Conservation (phyloP, 2,113 vertebrate genomes). For the Thalassarche chlororhynchos region DNA sequence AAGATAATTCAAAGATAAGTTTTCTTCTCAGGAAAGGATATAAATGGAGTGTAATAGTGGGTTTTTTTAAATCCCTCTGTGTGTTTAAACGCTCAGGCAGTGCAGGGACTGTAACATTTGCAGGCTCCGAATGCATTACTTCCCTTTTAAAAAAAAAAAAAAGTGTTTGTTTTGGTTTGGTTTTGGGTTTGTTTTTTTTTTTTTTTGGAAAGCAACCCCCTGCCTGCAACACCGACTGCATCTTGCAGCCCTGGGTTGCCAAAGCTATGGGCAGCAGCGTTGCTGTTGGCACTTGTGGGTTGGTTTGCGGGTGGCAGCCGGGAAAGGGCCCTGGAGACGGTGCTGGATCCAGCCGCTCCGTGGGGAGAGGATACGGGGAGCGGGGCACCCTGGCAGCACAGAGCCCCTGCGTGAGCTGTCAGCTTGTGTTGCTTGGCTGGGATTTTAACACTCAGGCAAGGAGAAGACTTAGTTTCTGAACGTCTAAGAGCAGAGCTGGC, state of each 20-base stretch:
- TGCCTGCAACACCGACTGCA: rapidly evolving
- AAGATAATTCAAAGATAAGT: not conserved
- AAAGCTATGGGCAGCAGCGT: not conserved
- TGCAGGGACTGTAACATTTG: not conserved
- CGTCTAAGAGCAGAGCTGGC: not conserved
- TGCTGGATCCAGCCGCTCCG: not conserved
- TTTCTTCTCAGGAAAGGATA: not conserved
- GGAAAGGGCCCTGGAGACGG: rapidly evolving
- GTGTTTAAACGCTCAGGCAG: not conserved
- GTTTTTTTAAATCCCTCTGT: not conserved
- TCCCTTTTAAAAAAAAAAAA: not conserved
- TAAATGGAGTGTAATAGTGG: not conserved
- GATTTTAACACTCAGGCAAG: not conserved
- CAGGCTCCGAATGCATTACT: not conserved
- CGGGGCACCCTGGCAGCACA: rapidly evolving
- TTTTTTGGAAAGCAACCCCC: not conserved
- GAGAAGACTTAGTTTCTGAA: not conserved
- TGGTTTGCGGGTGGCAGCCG: not conserved
- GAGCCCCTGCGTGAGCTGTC: not conserved
- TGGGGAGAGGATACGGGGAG: not conserved
- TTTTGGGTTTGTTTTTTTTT: not conserved
- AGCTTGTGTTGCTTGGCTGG: not conserved
- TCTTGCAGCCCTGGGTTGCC: not conserved
- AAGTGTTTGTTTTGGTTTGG: not conserved
- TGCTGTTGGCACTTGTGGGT: not conserved